Conservation (phyloP, 2,113 vertebrate species). For the Megaceryle maxima region DNA sequence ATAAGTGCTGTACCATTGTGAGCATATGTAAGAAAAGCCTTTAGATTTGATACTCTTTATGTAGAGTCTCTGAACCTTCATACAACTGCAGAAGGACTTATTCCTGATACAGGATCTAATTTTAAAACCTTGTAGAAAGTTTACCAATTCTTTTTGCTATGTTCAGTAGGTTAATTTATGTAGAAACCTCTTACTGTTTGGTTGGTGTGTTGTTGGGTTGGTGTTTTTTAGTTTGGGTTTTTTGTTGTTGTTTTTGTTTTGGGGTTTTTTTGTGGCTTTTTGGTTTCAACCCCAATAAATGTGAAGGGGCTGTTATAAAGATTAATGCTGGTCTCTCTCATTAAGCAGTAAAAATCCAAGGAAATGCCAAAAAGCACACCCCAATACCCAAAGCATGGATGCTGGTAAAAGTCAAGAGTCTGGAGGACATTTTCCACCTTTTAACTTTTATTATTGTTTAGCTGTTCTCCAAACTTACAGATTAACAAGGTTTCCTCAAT, state of each 20-base stretch:
- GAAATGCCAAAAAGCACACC: not conserved
- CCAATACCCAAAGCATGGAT: not conserved
- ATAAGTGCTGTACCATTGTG: not conserved
- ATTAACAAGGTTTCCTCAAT: not conserved
- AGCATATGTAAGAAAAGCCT: not conserved
- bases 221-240: too few relatives aligned
- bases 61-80: not conserved
- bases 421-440: not conserved
- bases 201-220: too few relatives aligned
- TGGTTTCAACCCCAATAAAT: not conserved
- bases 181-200: not conserved
- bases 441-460: not conserved
- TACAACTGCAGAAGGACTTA: not conserved
- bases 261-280: not conserved
- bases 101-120: not conserved
- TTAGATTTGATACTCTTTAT: not conserved
- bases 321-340: not conserved
- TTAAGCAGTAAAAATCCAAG: not conserved
- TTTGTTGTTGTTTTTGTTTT: not conserved
- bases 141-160: not conserved
- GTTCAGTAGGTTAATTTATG: not conserved
- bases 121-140: not conserved
- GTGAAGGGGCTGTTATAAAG: not conserved
- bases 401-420: not conserved
- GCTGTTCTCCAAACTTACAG: not conserved